Percentiles rank a stretch among this genome's conserved stretches.
These are phyloP conservation scores for Ammospiza nelsoni DNA, from an alignment of 2,113 vertebrate species.

Conservation along the genomic window DNA sequence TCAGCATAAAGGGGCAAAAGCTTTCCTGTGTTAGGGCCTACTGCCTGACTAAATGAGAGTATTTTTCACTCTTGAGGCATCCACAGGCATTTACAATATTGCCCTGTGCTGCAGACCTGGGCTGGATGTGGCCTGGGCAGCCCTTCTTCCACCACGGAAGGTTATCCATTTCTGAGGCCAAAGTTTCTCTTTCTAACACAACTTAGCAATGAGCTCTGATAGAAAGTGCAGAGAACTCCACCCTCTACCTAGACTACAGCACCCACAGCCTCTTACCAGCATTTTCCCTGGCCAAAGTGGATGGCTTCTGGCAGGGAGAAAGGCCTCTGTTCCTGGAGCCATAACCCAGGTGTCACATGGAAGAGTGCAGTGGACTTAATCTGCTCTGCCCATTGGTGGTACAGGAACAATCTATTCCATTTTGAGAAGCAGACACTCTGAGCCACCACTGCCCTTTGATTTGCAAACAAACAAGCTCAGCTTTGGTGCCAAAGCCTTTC, in stretches of 20 bases:
- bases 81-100: not conserved
- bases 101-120: not conserved
- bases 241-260: not conserved
- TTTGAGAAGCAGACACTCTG: not conserved
- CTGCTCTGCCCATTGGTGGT: not conserved
- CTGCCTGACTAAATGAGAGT: not conserved
- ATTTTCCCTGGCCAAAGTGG: not conserved
- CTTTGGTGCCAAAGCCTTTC: not conserved
- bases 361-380: not conserved
- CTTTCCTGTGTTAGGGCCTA: not conserved
- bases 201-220: not conserved
- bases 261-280: not conserved
- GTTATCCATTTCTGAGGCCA: not conserved
- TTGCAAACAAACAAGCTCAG: not conserved
- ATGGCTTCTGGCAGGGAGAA: not conserved
- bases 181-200: not conserved
- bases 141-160: not conserved
- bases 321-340: not conserved
- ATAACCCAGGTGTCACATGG: not conserved
- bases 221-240: not conserved
- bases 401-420: not conserved
- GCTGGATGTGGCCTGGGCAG: not conserved
- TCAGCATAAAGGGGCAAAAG: not conserved
- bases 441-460: not conserved
- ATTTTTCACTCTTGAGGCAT: not conserved